Evolutionary conservation across 2,797 vertebrate genomes (phyloP).

Genomic region (Mormyrus hasselquistii): DNA sequence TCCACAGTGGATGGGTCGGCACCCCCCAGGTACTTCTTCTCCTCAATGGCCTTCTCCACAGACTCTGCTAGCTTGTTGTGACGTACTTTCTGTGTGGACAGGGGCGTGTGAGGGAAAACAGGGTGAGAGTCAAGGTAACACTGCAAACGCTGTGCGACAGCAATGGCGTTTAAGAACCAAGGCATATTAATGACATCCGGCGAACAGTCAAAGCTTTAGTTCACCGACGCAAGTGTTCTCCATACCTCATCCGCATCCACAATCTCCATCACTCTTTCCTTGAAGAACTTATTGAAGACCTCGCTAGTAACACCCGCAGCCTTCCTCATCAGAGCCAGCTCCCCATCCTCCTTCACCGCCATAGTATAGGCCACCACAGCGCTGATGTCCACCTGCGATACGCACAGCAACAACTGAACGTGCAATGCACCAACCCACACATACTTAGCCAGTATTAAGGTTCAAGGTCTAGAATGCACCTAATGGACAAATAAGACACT

Average conservation of each 20-base stretch:
- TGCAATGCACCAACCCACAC: background rate
- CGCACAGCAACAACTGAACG: background rate
- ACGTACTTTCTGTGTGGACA: conserved; percentile 74
- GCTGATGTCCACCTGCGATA: conserved; percentile 79
- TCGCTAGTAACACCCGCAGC: conserved; percentile 84
- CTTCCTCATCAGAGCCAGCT: conserved; percentile 82
- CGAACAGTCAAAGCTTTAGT: background rate
- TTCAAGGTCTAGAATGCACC: background rate
- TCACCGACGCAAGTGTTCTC: background rate
- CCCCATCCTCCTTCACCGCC: conserved; percentile 87
- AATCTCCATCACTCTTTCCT: conserved; percentile 55
- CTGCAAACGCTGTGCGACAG: background rate
- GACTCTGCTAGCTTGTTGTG: conserved; percentile 90
- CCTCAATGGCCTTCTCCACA: conserved; percentile 92
- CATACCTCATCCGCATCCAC: conserved; percentile 87
- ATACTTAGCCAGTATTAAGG: background rate
- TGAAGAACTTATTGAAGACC: conserved; percentile 93
- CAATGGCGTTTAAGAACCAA: background rate
- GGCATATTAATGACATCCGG: background rate
- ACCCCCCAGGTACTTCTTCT: conserved; percentile 81
- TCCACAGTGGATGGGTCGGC: conserved; percentile 87
- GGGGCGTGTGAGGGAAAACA: background rate
- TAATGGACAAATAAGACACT: background rate
- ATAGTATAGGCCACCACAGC: conserved; percentile 84
- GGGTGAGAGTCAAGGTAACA: background rate